Base-by-base conservation (phyloP, 2,113 vertebrate species). In the Artemisiospiza belli region DNA sequence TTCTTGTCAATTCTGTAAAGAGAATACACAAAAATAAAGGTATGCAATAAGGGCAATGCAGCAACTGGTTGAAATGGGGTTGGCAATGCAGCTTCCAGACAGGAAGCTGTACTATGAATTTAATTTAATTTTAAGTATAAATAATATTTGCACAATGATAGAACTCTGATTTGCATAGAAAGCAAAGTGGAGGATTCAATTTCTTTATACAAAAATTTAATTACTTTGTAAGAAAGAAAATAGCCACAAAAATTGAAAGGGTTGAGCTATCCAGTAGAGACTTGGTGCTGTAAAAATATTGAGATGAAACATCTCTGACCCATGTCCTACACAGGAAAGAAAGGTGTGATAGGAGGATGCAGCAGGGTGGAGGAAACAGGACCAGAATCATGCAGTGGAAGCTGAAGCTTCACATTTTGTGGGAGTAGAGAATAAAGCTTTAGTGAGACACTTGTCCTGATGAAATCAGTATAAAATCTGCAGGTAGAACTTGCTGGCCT, bases 141-240 rank as follows among this genome's bases (percentile, higher is more conserved):
- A 85, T 89, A 86, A 0, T 0, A 75, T 89, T 87, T 92, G 52
- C 41, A 78, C 59, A 44, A 91, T 28, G 43, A 49, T 12, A 78
- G 47, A 78, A 12, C 33, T 75, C 51, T 89, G 62, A 94, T 89
- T 93, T 89, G 63, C 83, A 77, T 80, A 61, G 30, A 75, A 94
- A 57, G 8, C 27, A 78, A 96, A 89, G 61, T 5, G 10, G 17
- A 20, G 7, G 7, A 59, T 59, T 83, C 12, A 28, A 1, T 66
- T 81, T 93, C 22, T 88, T 79, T 83, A 47, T 33, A 55, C 20
- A 90, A 88, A 49, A 54, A 49, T 66, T 83, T 74, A 92, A 86
- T 88, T 80, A 46, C n/a, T 24, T 62, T 54, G 6, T 24, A 46
- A 80, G 30, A 62, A n/a, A 20, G 44, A 61, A 81, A 90, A 90